Base-by-base conservation (phyloP, 2,888 invertebrate species). In the Orthonychiurus folsomi region DNA sequence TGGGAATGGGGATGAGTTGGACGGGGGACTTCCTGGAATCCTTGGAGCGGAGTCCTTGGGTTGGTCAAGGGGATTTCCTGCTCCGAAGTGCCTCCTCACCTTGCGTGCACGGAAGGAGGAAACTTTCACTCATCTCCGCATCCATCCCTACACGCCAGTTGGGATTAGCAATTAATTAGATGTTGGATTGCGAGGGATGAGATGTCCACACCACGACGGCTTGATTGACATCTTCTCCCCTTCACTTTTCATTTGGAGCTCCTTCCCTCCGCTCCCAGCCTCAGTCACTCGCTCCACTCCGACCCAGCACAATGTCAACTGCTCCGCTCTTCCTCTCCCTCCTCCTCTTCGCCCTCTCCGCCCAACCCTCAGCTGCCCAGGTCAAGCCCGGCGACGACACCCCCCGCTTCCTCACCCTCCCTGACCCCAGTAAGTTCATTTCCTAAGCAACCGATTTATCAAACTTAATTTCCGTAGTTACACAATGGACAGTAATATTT, bases 361-460 rank as follows among this genome's bases (percentile, higher is more conserved):
- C n/a, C n/a, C n/a, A n/a, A n/a, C n/a, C n/a, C n/a, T n/a, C n/a
- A n/a, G n/a, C n/a, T n/a, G n/a, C n/a, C n/a, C n/a, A n/a, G n/a
- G n/a, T n/a, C n/a, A n/a, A n/a, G n/a, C n/a, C n/a, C n/a, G 15
- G 37, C 15, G 66, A 68, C 20, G 64, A 63, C 23, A 68, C 66
- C 27, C 70, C 70, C 1, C 60, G 70, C 62, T 70, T 70, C 28
- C 61, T 70, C 15, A 63, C 68, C 18, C 61, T 70, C 21, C 70
- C 70, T n/a, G 68, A 69, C 59, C 66, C 70, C 64, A 65, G 70
- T 70, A 60, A 65, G 62, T 52, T n/a, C 5, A 21, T 5, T 50
- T 54, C 26, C 3, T n/a, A n/a, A n/a, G n/a, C n/a, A n/a, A n/a
- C n/a, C n/a, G n/a, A n/a, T n/a, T n/a, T n/a, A n/a, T n/a, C n/a